A percentile compares a stretch with the other conserved stretches of the same genome.
Conservation (phyloP, 1,140 invertebrate species). For the Temnothorax curvispinosus region DNA sequence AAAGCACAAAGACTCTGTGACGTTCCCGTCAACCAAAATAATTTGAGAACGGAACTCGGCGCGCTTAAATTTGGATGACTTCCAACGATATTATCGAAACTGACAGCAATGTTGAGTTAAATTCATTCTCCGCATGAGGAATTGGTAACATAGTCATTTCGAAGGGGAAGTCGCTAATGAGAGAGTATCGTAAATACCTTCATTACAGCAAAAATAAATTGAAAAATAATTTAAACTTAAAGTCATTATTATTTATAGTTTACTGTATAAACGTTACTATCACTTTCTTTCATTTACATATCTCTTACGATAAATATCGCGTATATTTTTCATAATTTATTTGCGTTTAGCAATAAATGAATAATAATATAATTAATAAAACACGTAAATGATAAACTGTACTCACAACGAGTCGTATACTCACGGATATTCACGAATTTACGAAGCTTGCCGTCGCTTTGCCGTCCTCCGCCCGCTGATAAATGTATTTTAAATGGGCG, state of each 20-base stretch:
- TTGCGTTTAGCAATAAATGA: not conserved
- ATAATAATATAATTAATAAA: constrained; percentile 33
- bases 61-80: constrained; percentile 49
- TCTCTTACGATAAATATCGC: not conserved
- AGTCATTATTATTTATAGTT: constrained; percentile 23
- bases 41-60: constrained; percentile 47
- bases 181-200: constrained; percentile 30
- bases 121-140: constrained; percentile 27
- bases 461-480: constrained; percentile 38
- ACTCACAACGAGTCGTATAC: not conserved
- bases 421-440: constrained; percentile 9
- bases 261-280: not conserved
- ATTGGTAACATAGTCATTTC: constrained; percentile 26
- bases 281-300: not conserved
- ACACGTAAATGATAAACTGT: constrained; percentile 12
- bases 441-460: not conserved
- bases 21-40: constrained; percentile 50
- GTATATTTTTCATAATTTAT: not conserved
- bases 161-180: constrained; percentile 41
- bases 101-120: constrained; percentile 57
- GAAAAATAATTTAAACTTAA: constrained; percentile 36
- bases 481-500: constrained; percentile 60
- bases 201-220: constrained; percentile 18
- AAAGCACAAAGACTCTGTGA: constrained; percentile 44
- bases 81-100: constrained; percentile 60